These are phyloP conservation scores for Podabrus alpinus DNA, from an alignment of 2,888 invertebrate species.

Conservation along the genomic window DNA sequence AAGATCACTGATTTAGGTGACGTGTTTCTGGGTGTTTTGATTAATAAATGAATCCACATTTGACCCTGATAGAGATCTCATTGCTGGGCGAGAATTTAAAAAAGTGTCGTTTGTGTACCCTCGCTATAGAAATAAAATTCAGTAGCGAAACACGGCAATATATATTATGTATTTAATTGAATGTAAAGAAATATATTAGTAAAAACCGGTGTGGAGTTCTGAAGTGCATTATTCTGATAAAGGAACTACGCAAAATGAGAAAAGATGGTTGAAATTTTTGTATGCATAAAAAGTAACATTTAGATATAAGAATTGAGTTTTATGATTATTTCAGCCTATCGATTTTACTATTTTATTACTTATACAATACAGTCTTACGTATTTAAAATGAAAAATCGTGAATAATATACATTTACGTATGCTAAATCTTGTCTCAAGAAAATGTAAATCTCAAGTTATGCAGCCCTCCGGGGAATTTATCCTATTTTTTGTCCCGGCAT, in stretches of 20 bases:
- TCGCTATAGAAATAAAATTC: too few relatives aligned
- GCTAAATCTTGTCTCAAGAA: constrained; percentile 10
- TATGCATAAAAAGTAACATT: not conserved
- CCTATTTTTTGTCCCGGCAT: constrained; percentile 39
- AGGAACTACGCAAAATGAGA: not conserved
- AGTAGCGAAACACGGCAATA: too few relatives aligned
- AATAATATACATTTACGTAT: constrained; percentile 2
- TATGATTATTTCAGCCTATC: not conserved
- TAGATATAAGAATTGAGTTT: not conserved
- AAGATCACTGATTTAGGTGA: too few relatives aligned
- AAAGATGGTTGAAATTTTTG: not conserved
- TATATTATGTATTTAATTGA: not conserved
- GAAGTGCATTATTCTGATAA: not conserved
- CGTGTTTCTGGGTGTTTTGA: too few relatives aligned
- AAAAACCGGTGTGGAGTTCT: not conserved
- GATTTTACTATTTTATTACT: not conserved
- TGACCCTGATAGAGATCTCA: too few relatives aligned
- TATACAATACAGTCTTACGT: not conserved
- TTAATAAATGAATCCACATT: too few relatives aligned
- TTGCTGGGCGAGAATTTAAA: too few relatives aligned
- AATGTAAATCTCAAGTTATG: constrained; percentile 43
- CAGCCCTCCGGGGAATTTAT: constrained; percentile 38
- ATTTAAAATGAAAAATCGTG: constrained; percentile 3
- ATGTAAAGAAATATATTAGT: not conserved
- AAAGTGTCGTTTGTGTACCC: too few relatives aligned